Evolutionary conservation across 2,113 vertebrate species (phyloP).

Genomic region (Tyto alba): DNA sequence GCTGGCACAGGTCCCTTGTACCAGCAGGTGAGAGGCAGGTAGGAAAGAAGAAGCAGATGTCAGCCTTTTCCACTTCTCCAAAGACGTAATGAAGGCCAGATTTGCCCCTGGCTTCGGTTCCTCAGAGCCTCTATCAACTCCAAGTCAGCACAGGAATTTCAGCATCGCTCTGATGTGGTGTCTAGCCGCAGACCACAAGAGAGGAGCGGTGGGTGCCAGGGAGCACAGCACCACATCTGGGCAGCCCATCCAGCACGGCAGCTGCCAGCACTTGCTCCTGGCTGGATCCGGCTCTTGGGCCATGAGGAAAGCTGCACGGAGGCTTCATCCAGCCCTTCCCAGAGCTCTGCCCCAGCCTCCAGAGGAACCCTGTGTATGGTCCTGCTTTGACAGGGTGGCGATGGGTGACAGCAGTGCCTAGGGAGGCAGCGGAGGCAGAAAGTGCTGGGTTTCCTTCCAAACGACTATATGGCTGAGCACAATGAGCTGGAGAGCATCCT

Average conservation of each 20-base stretch:
- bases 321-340: neutral
- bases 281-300: neutral
- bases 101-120: neutral
- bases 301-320: neutral
- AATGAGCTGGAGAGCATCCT: neutral
- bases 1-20: neutral
- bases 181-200: neutral
- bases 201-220: neutral
- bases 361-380: neutral
- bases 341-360: neutral
- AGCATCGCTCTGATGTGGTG: neutral
- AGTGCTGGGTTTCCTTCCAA: neutral
- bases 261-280: neutral
- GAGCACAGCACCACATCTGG: neutral
- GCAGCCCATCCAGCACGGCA: neutral
- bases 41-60: neutral
- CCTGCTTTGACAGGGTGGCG: neutral
- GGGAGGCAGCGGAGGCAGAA: neutral
- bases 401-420: neutral
- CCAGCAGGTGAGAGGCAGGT: neutral
- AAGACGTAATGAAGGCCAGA: neutral
- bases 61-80: neutral
- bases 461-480: neutral
- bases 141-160: neutral
- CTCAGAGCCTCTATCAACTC: neutral